phyloP scores from a whole-genome alignment of 2,797 vertebrate genomes.

The Carcharodon carcharias region DNA sequence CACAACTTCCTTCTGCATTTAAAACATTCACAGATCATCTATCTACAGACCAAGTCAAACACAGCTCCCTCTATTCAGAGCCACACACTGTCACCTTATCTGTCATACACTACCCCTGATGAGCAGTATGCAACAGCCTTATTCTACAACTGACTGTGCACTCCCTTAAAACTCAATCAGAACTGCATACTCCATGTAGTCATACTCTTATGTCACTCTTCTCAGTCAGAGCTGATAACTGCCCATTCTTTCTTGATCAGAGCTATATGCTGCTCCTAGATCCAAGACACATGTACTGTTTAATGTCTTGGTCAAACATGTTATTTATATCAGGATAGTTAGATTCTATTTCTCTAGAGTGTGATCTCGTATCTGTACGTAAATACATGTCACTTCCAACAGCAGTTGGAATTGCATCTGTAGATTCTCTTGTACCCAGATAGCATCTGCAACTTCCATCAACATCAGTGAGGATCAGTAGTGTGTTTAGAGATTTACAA shows the following conservation, averaged over 20 bases:
- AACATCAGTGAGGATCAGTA: not conserved
- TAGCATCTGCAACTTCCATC: not conserved
- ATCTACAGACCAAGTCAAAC: not conserved
- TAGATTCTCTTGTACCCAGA: not conserved
- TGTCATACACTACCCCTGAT: not conserved
- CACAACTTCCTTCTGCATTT: not conserved
- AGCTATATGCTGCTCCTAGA: not conserved
- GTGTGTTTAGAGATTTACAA: not conserved
- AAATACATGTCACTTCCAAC: not conserved
- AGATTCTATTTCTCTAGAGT: not conserved
- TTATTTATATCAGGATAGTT: not conserved
- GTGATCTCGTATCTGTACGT: no score
- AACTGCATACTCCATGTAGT: not conserved
- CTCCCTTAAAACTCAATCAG: not conserved
- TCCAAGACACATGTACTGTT: not conserved
- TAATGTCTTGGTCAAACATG: not conserved
- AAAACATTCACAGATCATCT: not conserved
- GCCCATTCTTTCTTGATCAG: not conserved
- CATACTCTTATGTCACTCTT: not conserved
- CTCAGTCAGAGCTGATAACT: not conserved
- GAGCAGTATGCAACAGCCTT: not conserved
- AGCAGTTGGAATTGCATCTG: not conserved
- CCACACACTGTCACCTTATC: not conserved
- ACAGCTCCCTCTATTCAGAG: not conserved
- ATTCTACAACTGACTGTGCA: not conserved